Evolutionary conservation across 1,140 invertebrate genomes (phyloP).

Genomic region (Acromyrmex charruanus): DNA sequence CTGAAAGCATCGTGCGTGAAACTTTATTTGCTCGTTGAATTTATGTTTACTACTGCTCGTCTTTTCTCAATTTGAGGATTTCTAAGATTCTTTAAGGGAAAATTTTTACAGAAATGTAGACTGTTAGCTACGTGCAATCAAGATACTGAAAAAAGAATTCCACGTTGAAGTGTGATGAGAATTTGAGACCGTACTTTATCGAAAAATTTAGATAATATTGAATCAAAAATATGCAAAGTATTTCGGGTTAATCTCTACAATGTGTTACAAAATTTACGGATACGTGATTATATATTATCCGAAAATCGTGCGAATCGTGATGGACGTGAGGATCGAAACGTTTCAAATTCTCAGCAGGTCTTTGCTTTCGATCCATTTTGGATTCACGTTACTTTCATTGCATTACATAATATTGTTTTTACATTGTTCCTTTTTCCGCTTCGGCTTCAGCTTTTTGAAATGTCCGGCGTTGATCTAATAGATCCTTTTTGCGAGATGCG

Average conservation of each 20-base stretch:
- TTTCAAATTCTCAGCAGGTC: neutral
- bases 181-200: neutral
- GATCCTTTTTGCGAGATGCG: neutral
- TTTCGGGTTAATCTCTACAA: neutral
- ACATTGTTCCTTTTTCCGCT: neutral
- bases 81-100: neutral
- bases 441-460: neutral
- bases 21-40: neutral
- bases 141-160: neutral
- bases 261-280: neutral
- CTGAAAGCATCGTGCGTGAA: neutral
- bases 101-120: neutral
- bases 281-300: neutral
- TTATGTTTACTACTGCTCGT: neutral
- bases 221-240: neutral
- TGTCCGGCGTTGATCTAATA: neutral
- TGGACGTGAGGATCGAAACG: neutral
- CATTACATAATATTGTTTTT: neutral
- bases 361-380: neutral
- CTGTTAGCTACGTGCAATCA: neutral
- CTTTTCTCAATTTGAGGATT: neutral
- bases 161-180: neutral
- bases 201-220: neutral
- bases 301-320: neutral
- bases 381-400: neutral